Evolutionary conservation across 2,797 vertebrate genomes (phyloP).

Genomic region (Dallia pectoralis): DNA sequence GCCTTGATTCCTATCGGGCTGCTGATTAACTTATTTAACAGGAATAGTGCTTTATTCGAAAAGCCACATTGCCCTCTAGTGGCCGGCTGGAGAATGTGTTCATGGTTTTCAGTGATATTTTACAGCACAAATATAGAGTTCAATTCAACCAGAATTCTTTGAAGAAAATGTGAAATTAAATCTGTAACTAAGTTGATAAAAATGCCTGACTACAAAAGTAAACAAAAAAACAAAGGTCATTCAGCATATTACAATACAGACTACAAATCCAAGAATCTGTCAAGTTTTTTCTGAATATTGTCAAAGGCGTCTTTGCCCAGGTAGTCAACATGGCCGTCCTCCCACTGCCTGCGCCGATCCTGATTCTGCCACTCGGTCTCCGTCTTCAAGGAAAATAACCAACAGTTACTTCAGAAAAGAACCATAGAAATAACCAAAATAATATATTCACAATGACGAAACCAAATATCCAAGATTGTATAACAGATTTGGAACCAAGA

Average conservation of each 20-base stretch:
- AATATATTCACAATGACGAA: not conserved
- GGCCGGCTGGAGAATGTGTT: not conserved
- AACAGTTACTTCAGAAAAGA: conserved; percentile 1
- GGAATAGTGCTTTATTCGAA: conserved; percentile 12
- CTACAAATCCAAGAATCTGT: conserved; percentile 71
- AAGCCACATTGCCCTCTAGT: conserved; percentile 54
- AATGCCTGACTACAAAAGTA: not conserved
- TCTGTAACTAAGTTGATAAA: not conserved
- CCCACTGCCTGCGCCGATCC: conserved; percentile 74
- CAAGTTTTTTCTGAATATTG: conserved; percentile 75
- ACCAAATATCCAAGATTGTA: not conserved
- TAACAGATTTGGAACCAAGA: not conserved
- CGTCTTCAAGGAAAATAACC: conserved; percentile 22
- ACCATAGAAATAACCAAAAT: not conserved
- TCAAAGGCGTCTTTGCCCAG: conserved; percentile 76
- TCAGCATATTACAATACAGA: not conserved
- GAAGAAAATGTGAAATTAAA: not conserved
- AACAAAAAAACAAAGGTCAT: not conserved
- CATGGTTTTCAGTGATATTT: not conserved
- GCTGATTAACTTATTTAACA: not conserved
- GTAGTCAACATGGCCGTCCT: conserved; percentile 76
- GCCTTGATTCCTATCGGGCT: not conserved
- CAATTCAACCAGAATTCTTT: not conserved
- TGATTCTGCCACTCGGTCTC: conserved; percentile 49
- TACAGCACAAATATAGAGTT: not conserved